Percentiles rank a stretch among this genome's conserved stretches.
phyloP scores from a whole-genome alignment of 2,888 invertebrate genomes.

The Formica aserva region DNA sequence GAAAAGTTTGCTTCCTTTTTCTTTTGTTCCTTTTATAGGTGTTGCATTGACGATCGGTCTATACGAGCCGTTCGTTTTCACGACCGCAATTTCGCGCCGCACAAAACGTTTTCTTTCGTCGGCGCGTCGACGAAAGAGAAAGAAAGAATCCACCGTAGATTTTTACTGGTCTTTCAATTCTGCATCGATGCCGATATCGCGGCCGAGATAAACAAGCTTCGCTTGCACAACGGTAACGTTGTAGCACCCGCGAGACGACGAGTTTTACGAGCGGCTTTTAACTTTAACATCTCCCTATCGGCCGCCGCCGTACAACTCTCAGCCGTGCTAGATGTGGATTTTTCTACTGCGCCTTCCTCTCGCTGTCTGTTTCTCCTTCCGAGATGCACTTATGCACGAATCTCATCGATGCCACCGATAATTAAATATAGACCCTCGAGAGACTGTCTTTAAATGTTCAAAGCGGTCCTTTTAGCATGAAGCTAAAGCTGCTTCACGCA shows the following conservation, averaged over 20 bases:
- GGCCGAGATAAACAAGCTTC: conserved; percentile 21
- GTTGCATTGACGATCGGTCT: neutral
- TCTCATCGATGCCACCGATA: neutral
- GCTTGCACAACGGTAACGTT: neutral
- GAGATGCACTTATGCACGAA: neutral
- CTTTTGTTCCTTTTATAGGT: neutral
- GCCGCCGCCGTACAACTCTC: neutral
- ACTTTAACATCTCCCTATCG: conserved; percentile 47
- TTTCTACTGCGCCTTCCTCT: neutral
- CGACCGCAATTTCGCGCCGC: neutral
- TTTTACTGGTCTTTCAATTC: conserved; percentile 28
- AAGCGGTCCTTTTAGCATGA: neutral
- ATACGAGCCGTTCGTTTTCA: conserved; percentile 7
- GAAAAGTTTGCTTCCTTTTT: neutral
- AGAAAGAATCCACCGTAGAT: neutral
- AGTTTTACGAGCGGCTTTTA: conserved; percentile 48
- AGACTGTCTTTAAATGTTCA: conserved; percentile 8
- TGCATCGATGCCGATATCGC: neutral
- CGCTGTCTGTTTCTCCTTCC: neutral
- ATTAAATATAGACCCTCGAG: conserved; percentile 23
- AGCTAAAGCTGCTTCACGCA: conserved; percentile 4
- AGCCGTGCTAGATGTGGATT: neutral
- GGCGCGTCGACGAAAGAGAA: neutral
- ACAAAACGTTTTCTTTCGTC: neutral
- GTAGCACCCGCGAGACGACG: conserved; percentile 15